Evolutionary conservation across 2,113 vertebrate species (phyloP).

Genomic region (Limnothrissa miodon): DNA sequence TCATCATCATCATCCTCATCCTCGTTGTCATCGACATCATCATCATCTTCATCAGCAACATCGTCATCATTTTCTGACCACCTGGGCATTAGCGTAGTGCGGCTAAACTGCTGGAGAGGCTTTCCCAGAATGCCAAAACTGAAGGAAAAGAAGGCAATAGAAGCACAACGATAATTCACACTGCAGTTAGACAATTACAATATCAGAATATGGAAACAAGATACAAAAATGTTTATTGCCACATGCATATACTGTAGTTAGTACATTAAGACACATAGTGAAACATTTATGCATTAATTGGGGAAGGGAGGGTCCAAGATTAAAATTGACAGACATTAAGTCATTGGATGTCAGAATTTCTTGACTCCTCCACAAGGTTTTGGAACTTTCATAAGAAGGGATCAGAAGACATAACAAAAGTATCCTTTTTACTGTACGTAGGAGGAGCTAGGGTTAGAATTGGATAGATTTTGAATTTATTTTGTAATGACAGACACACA

Average conservation of each 20-base stretch:
- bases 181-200: not conserved
- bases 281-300: no score
- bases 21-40: constrained; percentile 1
- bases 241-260: no score
- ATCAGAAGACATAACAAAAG: no score
- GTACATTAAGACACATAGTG: no score
- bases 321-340: no score
- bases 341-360: no score
- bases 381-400: no score
- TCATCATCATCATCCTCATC: no score
- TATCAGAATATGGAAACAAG: not conserved
- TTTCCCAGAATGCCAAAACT: constrained; percentile 76
- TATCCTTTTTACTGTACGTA: no score
- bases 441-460: not conserved
- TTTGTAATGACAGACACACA: not conserved
- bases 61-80: constrained; percentile 30
- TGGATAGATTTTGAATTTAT: not conserved
- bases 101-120: constrained; percentile 65
- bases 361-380: no score
- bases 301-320: no score
- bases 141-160: not conserved
- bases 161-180: not conserved
- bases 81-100: constrained; percentile 54
- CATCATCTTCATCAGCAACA: constrained; percentile 30
- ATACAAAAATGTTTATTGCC: no score